Base-by-base conservation (phyloP, 2,113 vertebrate species). In the Vireo altiloquus region DNA sequence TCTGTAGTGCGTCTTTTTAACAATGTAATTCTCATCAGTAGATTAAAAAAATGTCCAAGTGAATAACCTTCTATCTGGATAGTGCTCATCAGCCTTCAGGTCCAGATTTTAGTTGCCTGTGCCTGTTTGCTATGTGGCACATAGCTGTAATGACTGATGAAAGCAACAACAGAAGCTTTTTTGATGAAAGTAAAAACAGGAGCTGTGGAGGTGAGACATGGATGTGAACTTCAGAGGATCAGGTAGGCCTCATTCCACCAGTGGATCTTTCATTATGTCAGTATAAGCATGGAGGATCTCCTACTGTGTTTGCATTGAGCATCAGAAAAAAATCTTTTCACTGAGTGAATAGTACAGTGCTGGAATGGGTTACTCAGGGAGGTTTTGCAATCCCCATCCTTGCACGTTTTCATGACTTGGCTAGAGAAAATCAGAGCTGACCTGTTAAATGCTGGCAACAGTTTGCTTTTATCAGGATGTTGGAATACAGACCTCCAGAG, bases 341-440 rank as follows among this genome's bases (percentile, higher is more conserved):
- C 31, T 76, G 31, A 19, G 35, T 78, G 19, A 82, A 44, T 14
- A 87, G 47, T 39, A 70, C 10, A 82, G 42, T 31, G 52, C 16
- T 80, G 46, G 39, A 92, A 86, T 0, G 8, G 31, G 50, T 57
- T 88, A 82, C 37, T 46, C 47, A 31, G 59, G 70, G 39, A 63
- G 15, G 16, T 15, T 83, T 76, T 59, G 64, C 30, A 93, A 66
- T 81, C 50, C 72, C 50, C 18, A 63, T 54, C 39, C 50, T 35
- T 42, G 59, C 25, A 74, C 40, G 44, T 64, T 92, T 88, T 74
- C 54, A 83, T 25, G 5, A 80, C 63, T 90, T 90, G 76, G 59
- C 68, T 70, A 86, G 71, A 86, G 65, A 70, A 81, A 95, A 75
- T 56, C 91, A 90, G 47, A 81, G 47, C 80, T 93, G 86, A 90